Evolutionary conservation across 2,113 vertebrate genomes (phyloP), one percentile per base, ranked within the genome.

Genomic region (Hiodon tergisus): DNA sequence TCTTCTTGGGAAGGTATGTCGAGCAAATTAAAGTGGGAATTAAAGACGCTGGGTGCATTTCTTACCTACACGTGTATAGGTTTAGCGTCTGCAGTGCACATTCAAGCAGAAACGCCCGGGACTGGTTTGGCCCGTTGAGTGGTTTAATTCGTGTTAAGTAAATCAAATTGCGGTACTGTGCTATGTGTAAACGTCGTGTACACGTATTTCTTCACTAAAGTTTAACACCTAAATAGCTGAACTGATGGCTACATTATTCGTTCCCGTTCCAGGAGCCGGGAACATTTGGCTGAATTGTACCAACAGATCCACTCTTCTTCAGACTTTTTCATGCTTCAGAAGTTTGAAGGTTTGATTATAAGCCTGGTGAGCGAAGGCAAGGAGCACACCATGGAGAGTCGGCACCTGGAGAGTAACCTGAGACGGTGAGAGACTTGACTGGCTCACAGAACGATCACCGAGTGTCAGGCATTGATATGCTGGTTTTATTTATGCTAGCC

Each of bases 301-400:
- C 86, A 84, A 83, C 77, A 80, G 74, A 86, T 93, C 70, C 81
- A 88, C 46, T 73, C 83, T 53, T 81, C 77, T 54, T 78, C 84
- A 65, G 85, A 91, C 75, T 75, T 55, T 3, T 68, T 71, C 5
- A 48, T 92, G 68, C 83, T 91, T 65, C 83, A 83, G 79, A 85
- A 88, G 63, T 93, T 87, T 78, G 91, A 93, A 76, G 83, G 83
- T 72, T 63, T 91, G 52, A 51, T 93, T 55, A 72, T 80, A 16
- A 80, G 82, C 13, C 76, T 93, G 53, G 69, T 88, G 69, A 79
- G 50, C 48, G 89, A 91, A 69, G 81, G 72, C 72, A 81, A 80
- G 82, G 88, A 89, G 57, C 85, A 84, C 78, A 78, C 78, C 53
- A 77, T 87, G 10, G 84, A 90, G 79, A 87, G 76, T 48, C 85